A percentile compares a stretch with the other conserved stretches of the same genome.
Evolutionary conservation across 2,888 invertebrate genomes (phyloP).

Genomic region (Adelphocoris suturalis): DNA sequence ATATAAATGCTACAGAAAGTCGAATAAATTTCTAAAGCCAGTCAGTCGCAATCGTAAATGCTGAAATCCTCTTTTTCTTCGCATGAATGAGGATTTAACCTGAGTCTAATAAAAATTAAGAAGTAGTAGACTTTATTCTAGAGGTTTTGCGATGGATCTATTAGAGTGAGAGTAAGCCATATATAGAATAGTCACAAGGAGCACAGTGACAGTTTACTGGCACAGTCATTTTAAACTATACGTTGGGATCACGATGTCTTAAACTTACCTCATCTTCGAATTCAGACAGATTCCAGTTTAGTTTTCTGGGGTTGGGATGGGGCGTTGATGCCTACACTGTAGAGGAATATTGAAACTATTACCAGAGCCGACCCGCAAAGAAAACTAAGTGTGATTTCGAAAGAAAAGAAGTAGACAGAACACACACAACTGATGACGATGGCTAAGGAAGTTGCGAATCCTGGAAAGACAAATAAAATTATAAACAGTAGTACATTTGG

Average conservation of each 20-base stretch:
- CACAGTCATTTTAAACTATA: background rate
- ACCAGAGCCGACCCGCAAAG: conserved; percentile 91
- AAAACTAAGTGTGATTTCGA: conserved; percentile 92
- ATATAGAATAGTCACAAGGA: no score
- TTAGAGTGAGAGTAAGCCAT: no score
- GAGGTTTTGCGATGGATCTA: no score
- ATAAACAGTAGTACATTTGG: no score
- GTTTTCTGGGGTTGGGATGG: conserved; percentile 2
- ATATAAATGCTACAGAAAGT: no score
- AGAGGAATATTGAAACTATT: conserved; percentile 96
- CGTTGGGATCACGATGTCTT: background rate
- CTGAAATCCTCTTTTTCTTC: no score
- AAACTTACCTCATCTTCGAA: background rate
- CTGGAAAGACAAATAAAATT: conserved; percentile 9
- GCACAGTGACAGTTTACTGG: no score
- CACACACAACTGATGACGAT: conserved; percentile 96
- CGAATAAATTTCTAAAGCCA: no score
- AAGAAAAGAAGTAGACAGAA: conserved; percentile 95
- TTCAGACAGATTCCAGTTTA: conserved; percentile 58
- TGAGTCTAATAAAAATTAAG: no score
- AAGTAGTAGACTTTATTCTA: no score
- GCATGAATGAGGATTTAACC: no score
- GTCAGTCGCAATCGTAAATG: no score
- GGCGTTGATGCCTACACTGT: conserved; percentile 80
- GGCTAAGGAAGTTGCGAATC: conserved; percentile 96